Percentiles rank a stretch among this genome's conserved stretches.
Evolutionary conservation across 2,888 invertebrate species (phyloP).

Genomic region (Lochmaea crataegi): DNA sequence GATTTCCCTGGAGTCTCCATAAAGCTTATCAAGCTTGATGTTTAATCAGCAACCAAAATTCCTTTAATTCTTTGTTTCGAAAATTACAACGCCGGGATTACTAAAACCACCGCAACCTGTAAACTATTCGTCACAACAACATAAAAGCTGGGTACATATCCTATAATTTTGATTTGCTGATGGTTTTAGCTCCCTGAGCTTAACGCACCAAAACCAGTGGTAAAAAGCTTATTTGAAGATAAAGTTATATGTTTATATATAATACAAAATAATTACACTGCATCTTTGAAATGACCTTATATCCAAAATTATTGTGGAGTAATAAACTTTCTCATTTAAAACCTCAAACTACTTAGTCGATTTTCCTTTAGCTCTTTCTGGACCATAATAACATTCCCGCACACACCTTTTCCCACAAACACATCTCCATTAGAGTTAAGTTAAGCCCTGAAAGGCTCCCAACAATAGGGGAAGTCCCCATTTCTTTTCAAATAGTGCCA

Average conservation of each 20-base stretch:
- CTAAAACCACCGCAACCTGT: too few relatives aligned
- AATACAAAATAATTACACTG: neutral
- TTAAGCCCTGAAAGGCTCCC: constrained; percentile 26
- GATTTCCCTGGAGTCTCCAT: neutral
- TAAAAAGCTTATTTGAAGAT: too few relatives aligned
- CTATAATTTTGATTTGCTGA: too few relatives aligned
- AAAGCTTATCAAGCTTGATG: neutral
- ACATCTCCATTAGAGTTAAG: constrained; percentile 28
- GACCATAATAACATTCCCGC: constrained; percentile 19
- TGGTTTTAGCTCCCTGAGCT: too few relatives aligned
- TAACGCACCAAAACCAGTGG: too few relatives aligned
- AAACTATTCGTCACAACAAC: too few relatives aligned
- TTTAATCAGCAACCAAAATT: too few relatives aligned
- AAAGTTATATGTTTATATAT: neutral
- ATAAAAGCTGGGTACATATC: too few relatives aligned
- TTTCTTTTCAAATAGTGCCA: constrained; percentile 45
- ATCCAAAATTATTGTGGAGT: neutral
- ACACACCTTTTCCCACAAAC: constrained; percentile 30
- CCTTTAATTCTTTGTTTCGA: too few relatives aligned
- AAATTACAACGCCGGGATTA: too few relatives aligned
- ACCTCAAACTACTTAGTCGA: neutral
- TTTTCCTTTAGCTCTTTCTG: neutral
- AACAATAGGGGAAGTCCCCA: constrained; percentile 44
- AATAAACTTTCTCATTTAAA: neutral
- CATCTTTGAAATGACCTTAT: neutral